Evolutionary conservation across 2,888 invertebrate species (phyloP), one percentile per base, ranked within the genome.

Genomic region (Cremastinae sp.): DNA sequence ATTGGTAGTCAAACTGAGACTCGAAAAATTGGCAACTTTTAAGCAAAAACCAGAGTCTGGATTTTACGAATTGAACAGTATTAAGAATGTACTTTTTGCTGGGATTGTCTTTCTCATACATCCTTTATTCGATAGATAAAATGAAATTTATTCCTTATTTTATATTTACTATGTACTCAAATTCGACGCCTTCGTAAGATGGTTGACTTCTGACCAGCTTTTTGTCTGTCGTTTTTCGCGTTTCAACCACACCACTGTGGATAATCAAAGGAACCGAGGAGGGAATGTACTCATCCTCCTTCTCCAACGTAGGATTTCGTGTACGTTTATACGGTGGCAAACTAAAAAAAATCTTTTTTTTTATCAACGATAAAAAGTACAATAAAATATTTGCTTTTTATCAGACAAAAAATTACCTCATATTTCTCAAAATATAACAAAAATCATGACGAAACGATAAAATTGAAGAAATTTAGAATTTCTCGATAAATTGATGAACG

Each of bases 311-410:
- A 0, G 73, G 65, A 70, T 78, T 78, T 58, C 78, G 56, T 4
- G 53, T 70, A 54, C 73, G 78, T 18, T 78, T 78, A 51, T 58
- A 78, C 1, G 78, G 78, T 53, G 78, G 76, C 69, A 78, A 59
- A 45, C 78, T 78, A 16, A 64, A 2, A n/a, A 9, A 12, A 43
- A 43, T 49, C 10, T n/a, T 1, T 8, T 18, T 5, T 18, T 49
- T 49, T 5, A 1, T 49, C 20, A 8, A 49, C 0, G 9, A 49
- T 12, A 14, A 43, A 14, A 43, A 0, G 4, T 43, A 53, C 14
- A 18, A 49, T 7, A 49, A 0, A 4, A 49, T 18, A 18, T 49
- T 18, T 9, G 8, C 18, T 20, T n/a, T n/a, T n/a, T n/a, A n/a
- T n/a, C n/a, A n/a, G n/a, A n/a, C n/a, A n/a, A n/a, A n/a, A n/a